Conservation (phyloP, 2,113 vertebrate genomes). For the Ameiurus melas region DNA sequence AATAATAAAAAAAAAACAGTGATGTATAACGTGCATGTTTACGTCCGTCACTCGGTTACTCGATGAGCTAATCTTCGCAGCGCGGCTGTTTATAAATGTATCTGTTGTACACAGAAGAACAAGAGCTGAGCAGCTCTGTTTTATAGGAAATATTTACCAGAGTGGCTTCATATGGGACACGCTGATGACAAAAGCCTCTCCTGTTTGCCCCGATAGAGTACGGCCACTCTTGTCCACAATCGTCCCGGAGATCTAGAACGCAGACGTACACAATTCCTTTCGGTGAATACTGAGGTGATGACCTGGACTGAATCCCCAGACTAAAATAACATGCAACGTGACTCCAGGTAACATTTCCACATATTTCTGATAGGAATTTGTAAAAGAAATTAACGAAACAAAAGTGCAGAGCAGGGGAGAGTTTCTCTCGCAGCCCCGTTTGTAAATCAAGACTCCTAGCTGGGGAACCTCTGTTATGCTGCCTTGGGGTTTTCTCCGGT, state of each 20-base stretch:
- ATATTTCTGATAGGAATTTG: not conserved
- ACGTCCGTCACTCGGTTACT: not conserved
- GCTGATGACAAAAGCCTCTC: constrained; percentile 94
- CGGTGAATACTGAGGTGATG: not conserved
- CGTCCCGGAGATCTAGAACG: constrained; percentile 90
- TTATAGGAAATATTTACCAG: constrained; percentile 78
- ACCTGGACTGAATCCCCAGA: not conserved
- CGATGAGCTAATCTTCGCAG: too few species aligned
- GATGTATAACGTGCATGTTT: not conserved
- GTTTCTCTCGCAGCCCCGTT: too few species aligned
- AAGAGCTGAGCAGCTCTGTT: not conserved
- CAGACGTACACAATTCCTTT: not conserved
- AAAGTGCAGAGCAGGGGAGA: too few species aligned
- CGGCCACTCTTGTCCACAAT: constrained; percentile 96
- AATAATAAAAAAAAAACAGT: too few species aligned
- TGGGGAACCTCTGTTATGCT: too few species aligned
- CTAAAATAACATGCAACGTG: too few species aligned
- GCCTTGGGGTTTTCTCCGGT: too few species aligned
- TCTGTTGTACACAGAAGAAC: not conserved
- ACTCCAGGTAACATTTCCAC: not conserved
- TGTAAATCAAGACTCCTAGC: too few species aligned
- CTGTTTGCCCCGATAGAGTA: constrained; percentile 95
- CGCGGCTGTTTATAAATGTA: not conserved
- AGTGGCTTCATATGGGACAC: constrained; percentile 85
- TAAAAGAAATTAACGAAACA: too few species aligned